phyloP scores from a whole-genome alignment of 2,113 vertebrate species.

The Anolis sagrei region DNA sequence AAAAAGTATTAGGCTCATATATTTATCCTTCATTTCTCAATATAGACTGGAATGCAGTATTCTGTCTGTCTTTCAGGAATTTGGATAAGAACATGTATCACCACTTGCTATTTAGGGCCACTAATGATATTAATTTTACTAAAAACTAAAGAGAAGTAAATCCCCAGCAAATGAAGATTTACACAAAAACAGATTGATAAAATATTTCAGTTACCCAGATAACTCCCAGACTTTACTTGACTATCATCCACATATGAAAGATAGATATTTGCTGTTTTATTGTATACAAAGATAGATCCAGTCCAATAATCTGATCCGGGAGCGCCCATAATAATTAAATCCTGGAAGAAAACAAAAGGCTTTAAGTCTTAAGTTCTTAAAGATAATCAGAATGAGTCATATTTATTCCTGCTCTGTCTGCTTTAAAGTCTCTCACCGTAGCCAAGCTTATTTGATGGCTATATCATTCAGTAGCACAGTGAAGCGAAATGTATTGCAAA shows the following conservation, averaged over 20 bases:
- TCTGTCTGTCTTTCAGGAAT: not conserved
- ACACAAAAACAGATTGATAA: constrained; percentile 19
- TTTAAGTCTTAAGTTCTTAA: constrained; percentile 19
- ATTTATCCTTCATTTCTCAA: not conserved
- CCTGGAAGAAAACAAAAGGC: constrained; percentile 76
- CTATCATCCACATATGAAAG: constrained; percentile 82
- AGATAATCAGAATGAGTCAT: constrained; percentile 36
- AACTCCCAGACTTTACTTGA: constrained; percentile 89
- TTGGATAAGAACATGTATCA: not conserved
- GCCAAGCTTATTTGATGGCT: constrained; percentile 1
- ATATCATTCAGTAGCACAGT: not conserved
- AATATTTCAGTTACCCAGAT: constrained; percentile 83
- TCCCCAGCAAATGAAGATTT: not conserved
- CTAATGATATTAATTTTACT: too few relatives aligned
- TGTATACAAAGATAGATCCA: constrained; percentile 90
- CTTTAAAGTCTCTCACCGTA: not conserved
- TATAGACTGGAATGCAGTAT: not conserved
- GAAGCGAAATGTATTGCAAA: not conserved
- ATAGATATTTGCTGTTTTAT: constrained; percentile 78
- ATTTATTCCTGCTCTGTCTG: constrained; percentile 18
- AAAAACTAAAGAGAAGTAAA: not conserved
- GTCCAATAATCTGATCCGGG: constrained; percentile 94
- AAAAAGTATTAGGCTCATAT: not conserved
- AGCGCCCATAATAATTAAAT: constrained; percentile 94
- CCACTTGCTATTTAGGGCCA: too few relatives aligned